phyloP scores from a whole-genome alignment of 2,888 invertebrate genomes.

The Thelaira solivaga region DNA sequence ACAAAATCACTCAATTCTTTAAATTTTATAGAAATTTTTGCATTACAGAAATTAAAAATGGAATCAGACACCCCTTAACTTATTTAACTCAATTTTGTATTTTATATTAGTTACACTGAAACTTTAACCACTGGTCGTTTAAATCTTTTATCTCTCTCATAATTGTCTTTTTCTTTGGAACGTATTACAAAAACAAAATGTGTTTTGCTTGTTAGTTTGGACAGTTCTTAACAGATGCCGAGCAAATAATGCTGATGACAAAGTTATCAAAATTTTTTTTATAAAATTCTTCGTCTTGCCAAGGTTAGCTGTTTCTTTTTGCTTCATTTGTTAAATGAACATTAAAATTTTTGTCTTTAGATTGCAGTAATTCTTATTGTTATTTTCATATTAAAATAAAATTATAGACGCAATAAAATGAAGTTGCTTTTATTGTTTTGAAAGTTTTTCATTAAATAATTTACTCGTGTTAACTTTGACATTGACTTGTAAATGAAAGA shows the following conservation, averaged over 20 bases:
- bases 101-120: not conserved
- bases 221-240: constrained; percentile 6
- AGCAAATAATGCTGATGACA: constrained; percentile 44
- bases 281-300: not conserved
- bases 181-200: not conserved
- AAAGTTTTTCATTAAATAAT: constrained; percentile 17
- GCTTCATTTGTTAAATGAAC: constrained; percentile 28
- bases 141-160: constrained; percentile 18
- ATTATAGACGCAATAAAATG: not conserved
- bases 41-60: no score
- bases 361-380: not conserved
- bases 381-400: constrained; percentile 2
- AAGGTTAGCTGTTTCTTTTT: no score
- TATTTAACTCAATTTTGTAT: not conserved
- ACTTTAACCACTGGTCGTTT: constrained; percentile 4
- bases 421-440: not conserved
- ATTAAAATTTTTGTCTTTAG: constrained; percentile 35
- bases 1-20: no score
- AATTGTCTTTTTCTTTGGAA: constrained; percentile 18
- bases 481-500: constrained; percentile 32
- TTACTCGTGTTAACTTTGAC: constrained; percentile 45
- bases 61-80: no score
- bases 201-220: not conserved
- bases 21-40: no score
- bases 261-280: constrained; percentile 36